Evolutionary conservation across 2,797 vertebrate genomes (phyloP).

Genomic region (Crocidura indochinensis): DNA sequence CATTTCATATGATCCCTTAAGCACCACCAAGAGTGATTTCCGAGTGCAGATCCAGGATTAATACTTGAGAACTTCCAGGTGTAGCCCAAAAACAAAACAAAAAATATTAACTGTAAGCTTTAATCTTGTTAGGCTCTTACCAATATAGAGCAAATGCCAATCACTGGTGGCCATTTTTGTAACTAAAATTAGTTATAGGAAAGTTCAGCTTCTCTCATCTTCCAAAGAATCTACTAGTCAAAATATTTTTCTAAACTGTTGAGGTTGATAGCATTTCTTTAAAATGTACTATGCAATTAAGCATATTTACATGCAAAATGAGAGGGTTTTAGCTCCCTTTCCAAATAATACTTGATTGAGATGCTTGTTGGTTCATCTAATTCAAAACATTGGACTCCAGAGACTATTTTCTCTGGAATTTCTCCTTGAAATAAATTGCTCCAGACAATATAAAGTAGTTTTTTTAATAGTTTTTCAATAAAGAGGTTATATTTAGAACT

Average conservation of each 20-base stretch:
- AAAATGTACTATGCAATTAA: neutral
- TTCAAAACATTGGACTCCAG: conserved; percentile 69
- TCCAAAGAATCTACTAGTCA: conserved; percentile 38
- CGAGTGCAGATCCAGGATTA: no score
- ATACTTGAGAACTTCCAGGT: no score
- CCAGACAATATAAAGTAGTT: conserved; percentile 79
- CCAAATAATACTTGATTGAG: conserved; percentile 59
- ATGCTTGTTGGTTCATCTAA: conserved; percentile 67
- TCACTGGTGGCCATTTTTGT: neutral
- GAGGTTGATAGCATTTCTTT: conserved; percentile 8
- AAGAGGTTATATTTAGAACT: conserved; percentile 76
- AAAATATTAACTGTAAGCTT: neutral
- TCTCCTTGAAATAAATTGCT: conserved; percentile 80
- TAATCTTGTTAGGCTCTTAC: conserved; percentile 8
- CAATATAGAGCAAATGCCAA: neutral
- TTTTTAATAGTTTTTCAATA: conserved; percentile 68
- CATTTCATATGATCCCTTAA: no score
- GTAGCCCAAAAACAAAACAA: no score
- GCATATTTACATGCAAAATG: conserved; percentile 26
- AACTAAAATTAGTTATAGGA: conserved; percentile 41
- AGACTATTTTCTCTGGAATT: conserved; percentile 62
- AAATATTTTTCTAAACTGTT: neutral
- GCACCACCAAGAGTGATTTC: no score
- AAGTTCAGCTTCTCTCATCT: neutral
- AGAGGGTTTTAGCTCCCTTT: conserved; percentile 70